Base-by-base conservation (phyloP, 2,888 invertebrate species). In the Stomorhina lunata region DNA sequence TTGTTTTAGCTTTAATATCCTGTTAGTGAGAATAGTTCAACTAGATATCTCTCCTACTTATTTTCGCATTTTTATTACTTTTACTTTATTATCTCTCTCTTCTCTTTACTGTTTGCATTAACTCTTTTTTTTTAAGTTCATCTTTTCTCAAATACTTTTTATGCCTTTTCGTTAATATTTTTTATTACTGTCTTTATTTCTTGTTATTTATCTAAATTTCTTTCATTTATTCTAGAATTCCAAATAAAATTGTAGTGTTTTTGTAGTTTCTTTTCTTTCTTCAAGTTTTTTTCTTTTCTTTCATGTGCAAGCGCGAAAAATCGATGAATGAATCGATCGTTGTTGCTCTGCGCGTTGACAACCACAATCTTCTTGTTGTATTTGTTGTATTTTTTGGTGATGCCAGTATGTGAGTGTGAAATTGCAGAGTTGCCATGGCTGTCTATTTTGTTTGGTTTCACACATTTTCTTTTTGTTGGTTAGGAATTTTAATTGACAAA, bases 241-340 rank as follows among this genome's bases (percentile, higher is more conserved):
- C 10, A n/a, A n/a, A n/a, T n/a, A n/a, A n/a, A n/a, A 57, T 72
- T 66, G 68, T 29, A 22, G 43, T 71, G 68, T 82, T 75, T 10
- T 75, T 57, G 34, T 61, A 43, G 22, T 50, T 32, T 32, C 40
- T 48, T 29, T 4, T 7, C 9, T 61, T 43, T 32, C 9, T 12
- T 29, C 43, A 17, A 53, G 40, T 34, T 68, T 15, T 15, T 45
- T 25, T 59, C 77, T 80, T 63, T 66, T 76, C 57, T 80, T 22
- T 48, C 50, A 53, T 17, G 50, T 80, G 48, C 66, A 78, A 85
- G 86, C 88, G 88, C 87, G 88, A 89, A 90, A 90, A 91, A 91
- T 91, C 90, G 88, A 91, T 91, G 91, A 90, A 90, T 89, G 85
- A 90, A 90, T 90, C 90, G 89, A 91, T 90, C 87, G 37, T 66